phyloP scores from a whole-genome alignment of 30 jellyfish, hydroid and myxozoan genomes.

The Hydractinia echinata region DNA sequence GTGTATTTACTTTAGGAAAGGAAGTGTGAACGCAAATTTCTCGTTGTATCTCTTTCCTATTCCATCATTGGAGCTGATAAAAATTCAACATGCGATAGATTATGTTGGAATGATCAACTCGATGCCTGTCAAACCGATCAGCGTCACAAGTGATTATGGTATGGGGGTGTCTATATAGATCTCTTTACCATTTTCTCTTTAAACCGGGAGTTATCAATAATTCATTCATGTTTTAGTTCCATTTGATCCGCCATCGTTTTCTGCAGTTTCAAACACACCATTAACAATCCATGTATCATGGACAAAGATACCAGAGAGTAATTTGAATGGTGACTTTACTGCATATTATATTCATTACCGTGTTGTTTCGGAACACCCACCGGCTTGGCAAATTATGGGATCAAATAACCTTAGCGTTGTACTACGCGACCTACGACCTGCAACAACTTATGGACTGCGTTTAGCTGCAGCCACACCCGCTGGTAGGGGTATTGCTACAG shows the following conservation, averaged over 20 bases:
- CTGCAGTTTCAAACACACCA: not conserved
- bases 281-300: not conserved
- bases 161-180: too few species aligned
- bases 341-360: not conserved
- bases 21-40: conserved; percentile 10
- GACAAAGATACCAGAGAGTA: not conserved
- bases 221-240: not conserved
- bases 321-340: not conserved
- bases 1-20: not conserved
- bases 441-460: not conserved
- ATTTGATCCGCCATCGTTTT: conserved; percentile 1
- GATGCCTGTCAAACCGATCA: not conserved
- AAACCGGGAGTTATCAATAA: too few species aligned
- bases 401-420: not conserved
- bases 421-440: not conserved
- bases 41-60: not conserved
- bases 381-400: not conserved
- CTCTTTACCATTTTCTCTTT: too few species aligned
- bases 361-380: not conserved
- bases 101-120: not conserved
- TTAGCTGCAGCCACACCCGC: not conserved
- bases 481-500: conserved; percentile 5
- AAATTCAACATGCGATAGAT: conserved; percentile 4
- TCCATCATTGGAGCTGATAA: not conserved
- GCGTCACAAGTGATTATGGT: too few species aligned